Evolutionary conservation across 2,888 invertebrate genomes (phyloP).

Genomic region (Pyrrhosoma nymphula): DNA sequence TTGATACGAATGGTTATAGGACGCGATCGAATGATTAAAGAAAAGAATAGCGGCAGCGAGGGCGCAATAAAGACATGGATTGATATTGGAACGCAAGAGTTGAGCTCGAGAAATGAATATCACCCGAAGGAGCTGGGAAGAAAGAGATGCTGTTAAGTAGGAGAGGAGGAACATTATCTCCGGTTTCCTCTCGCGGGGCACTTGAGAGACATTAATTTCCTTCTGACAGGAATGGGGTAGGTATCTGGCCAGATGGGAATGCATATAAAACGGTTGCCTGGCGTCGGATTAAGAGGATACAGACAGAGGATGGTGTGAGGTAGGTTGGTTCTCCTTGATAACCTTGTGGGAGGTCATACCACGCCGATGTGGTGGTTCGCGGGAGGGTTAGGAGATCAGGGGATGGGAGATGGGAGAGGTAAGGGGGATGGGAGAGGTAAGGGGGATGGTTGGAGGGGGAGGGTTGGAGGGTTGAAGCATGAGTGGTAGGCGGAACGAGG

Average conservation of each 20-base stretch:
- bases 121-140: neutral
- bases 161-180: neutral
- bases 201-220: neutral
- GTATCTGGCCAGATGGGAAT: neutral
- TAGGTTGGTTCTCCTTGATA: neutral
- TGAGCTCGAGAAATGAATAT: neutral
- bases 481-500: neutral
- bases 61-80: neutral
- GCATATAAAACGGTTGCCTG: neutral
- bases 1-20: no score
- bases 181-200: neutral
- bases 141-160: neutral
- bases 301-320: neutral
- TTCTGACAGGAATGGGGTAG: neutral
- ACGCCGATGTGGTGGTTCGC: neutral
- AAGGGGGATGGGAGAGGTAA: neutral
- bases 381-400: neutral
- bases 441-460: neutral
- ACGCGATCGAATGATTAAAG: no score
- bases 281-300: slow-evolving; percentile 13
- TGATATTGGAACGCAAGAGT: neutral
- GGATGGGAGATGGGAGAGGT: neutral
- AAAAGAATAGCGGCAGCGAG: neutral
- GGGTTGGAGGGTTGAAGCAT: neutral
- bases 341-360: neutral